Conservation (phyloP, 1,140 invertebrate genomes). For the Potamilus streckersoni region DNA sequence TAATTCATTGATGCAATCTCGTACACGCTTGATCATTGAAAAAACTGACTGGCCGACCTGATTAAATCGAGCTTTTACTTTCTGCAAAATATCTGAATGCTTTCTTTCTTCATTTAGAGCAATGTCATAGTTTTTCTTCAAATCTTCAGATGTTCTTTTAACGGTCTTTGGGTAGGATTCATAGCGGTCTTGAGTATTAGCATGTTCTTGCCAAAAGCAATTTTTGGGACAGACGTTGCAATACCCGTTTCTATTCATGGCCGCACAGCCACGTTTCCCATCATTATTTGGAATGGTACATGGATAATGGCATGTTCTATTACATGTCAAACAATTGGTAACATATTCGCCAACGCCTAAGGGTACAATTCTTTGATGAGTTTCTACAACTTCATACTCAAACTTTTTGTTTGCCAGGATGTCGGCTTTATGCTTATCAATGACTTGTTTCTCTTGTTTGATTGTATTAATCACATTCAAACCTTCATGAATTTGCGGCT, state of each 20-base stretch:
- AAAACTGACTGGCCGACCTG: neutral
- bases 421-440: conserved; percentile 20
- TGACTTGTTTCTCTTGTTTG: neutral
- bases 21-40: neutral
- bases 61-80: neutral
- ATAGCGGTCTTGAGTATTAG: conserved; percentile 8
- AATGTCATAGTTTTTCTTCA: neutral
- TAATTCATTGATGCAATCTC: conserved; percentile 9
- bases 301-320: conserved; percentile 27
- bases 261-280: conserved; percentile 1
- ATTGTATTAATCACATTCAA: conserved; percentile 6
- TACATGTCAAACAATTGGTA: conserved; percentile 30
- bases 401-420: conserved; percentile 30
- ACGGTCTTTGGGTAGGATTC: neutral
- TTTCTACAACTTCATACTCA: conserved; percentile 5
- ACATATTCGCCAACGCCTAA: conserved; percentile 13
- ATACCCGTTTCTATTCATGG: conserved; percentile 2
- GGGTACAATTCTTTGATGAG: neutral
- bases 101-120: neutral
- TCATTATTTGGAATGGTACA: conserved; percentile 16
- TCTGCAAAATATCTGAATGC: conserved; percentile 7
- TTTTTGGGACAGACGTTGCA: conserved; percentile 26
- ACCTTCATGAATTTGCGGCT: conserved; percentile 8
- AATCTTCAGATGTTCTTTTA: neutral
- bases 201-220: conserved; percentile 28